Evolutionary conservation across 1,140 invertebrate genomes (phyloP), one percentile per base, ranked within the genome.

Genomic region (Helicoverpa zea): DNA sequence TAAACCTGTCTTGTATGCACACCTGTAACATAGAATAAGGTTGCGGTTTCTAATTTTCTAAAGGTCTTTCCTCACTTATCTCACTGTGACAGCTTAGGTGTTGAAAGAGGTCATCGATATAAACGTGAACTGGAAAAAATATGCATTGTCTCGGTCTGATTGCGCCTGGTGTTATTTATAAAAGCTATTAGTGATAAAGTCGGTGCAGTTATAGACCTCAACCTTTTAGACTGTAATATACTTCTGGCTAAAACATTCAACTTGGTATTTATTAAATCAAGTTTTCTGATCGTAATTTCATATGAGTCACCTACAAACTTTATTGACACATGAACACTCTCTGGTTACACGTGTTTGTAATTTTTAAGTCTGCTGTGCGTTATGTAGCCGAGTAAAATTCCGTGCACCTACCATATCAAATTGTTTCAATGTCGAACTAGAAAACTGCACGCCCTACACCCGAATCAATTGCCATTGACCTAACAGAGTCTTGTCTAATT

Each of bases 111-210:
- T 79, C 76, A 70, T 49, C 35, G 64, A 52, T 79, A 58, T 14
- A 43, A 68, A 52, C 29, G 16, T 43, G 35, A 66, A 54, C 30
- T 70, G 64, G 52, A 59, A 70, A 79, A 70, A 70, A 74, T 47
- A 68, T 58, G 30, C 30, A 79, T 58, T 79, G 76, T 79, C 76
- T 58, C 76, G 76, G 63, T 79, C 76, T 79, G 64, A 79, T 79
- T 79, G 35, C 63, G 76, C 16, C 54, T 54, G 47, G 9, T 64
- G 23, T 77, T 77, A 64, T 77, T 77, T 77, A 77, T 77, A 77
- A 54, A 43, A 66, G 61, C 61, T 66, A 52, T 77, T 77, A 51
- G 29, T 77, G 61, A 64, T 77, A 77, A 77, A 61, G 75, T 77
- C 75, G 49, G 16, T 77, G 59, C 49, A 61, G 52, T 73, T 61